Percentiles rank a stretch among this genome's conserved stretches.
phyloP scores from a whole-genome alignment of 2,888 invertebrate genomes.

The Eustalomyia histrio region DNA sequence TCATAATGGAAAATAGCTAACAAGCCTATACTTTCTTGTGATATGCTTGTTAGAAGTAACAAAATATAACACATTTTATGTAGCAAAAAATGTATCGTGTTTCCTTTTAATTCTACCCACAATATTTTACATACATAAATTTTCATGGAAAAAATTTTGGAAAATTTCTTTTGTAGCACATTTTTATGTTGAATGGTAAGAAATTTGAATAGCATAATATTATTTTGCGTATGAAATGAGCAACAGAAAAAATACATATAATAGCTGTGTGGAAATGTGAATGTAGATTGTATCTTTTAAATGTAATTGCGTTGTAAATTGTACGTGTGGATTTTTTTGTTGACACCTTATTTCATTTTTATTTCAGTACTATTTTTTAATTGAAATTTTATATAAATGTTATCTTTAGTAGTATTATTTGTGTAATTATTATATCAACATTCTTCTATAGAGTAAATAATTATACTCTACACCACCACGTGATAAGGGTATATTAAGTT shows the following conservation, averaged over 20 bases:
- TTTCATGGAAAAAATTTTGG: neutral
- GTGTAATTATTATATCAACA: neutral
- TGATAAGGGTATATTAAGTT: too few species aligned
- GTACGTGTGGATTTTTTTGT: slow-evolving; percentile 16
- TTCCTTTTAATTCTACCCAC: neutral
- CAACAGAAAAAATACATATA: slow-evolving; percentile 16
- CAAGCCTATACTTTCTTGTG: too few species aligned
- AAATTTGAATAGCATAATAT: slow-evolving; percentile 30
- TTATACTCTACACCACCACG: too few species aligned
- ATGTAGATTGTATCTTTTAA: slow-evolving; percentile 32
- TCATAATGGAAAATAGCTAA: too few species aligned
- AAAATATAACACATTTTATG: neutral
- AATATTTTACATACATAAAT: neutral
- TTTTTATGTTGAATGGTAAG: slow-evolving; percentile 32
- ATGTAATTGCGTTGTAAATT: slow-evolving; percentile 56
- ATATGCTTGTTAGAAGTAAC: too few species aligned
- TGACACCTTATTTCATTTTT: neutral
- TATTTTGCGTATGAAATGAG: slow-evolving; percentile 26
- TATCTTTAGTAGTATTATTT: neutral
- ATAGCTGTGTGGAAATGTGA: slow-evolving; percentile 25
- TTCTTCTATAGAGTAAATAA: neutral
- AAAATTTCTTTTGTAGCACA: neutral
- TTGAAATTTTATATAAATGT: neutral
- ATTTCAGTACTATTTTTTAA: neutral
- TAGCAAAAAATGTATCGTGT: slow-evolving; percentile 3